These are phyloP conservation scores for Archaeoteleia sp. DNA, from an alignment of 2,888 invertebrate species.

Conservation along the genomic window DNA sequence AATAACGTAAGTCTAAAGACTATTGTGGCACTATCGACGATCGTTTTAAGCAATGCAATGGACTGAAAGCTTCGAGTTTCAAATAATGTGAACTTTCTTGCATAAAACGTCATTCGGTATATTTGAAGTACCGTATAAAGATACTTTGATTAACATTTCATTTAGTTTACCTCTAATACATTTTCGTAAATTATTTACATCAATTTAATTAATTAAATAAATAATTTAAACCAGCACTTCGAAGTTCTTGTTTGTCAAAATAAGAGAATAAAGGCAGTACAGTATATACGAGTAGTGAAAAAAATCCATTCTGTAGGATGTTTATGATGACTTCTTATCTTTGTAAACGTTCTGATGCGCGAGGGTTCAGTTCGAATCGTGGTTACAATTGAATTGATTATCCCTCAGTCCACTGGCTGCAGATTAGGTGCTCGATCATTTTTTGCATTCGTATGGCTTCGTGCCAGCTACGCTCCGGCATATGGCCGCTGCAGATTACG, in stretches of 20 bases:
- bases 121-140: too few relatives aligned
- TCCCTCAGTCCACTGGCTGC: constrained; percentile 59
- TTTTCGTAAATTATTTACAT: too few relatives aligned
- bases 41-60: not conserved
- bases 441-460: constrained; percentile 65
- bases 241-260: too few relatives aligned
- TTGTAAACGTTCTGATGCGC: constrained; percentile 27
- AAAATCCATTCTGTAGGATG: constrained; percentile 4
- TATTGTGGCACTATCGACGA: not conserved
- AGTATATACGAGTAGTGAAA: too few relatives aligned
- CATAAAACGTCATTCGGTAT: not conserved
- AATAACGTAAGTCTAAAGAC: not conserved
- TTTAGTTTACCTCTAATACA: too few relatives aligned
- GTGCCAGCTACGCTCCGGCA: constrained; percentile 65
- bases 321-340: constrained; percentile 23
- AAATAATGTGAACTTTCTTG: not conserved
- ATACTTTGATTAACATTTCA: too few relatives aligned
- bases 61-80: not conserved
- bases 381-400: constrained; percentile 70
- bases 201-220: too few relatives aligned
- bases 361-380: constrained; percentile 16
- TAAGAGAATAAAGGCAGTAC: too few relatives aligned
- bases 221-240: too few relatives aligned
- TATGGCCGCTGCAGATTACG: constrained; percentile 71
- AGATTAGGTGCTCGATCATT: constrained; percentile 68